These are phyloP conservation scores for Nymphalis urticae DNA, from an alignment of 2,888 invertebrate species.

Conservation along the genomic window DNA sequence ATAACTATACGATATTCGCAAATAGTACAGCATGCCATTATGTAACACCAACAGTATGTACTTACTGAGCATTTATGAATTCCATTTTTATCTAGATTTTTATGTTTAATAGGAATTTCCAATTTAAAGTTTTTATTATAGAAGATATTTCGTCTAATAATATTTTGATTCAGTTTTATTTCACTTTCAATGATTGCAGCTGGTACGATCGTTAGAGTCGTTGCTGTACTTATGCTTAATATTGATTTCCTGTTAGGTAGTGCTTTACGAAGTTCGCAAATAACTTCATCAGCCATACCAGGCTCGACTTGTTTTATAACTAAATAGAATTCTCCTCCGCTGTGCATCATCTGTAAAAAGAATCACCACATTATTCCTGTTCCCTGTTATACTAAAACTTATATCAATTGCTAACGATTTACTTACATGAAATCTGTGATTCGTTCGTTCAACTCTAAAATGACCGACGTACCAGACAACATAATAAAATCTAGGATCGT, in stretches of 20 bases:
- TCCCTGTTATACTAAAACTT: neutral
- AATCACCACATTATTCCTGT: neutral
- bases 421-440: constrained; percentile 50
- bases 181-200: constrained; percentile 23
- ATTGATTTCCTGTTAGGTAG: constrained; percentile 39
- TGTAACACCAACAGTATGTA: neutral
- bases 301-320: constrained; percentile 46
- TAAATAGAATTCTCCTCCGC: constrained; percentile 43
- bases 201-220: constrained; percentile 39
- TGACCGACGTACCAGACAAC: constrained; percentile 50
- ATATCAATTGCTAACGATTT: neutral
- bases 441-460: constrained; percentile 46
- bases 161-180: constrained; percentile 15
- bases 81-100: constrained; percentile 23
- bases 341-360: constrained; percentile 42
- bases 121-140: constrained; percentile 24
- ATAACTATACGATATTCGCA: neutral
- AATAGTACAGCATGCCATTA: neutral
- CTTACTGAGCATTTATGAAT: constrained; percentile 20
- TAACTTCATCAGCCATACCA: constrained; percentile 46
- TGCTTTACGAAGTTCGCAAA: constrained; percentile 45
- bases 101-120: constrained; percentile 20
- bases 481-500: constrained; percentile 42
- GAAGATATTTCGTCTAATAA: constrained; percentile 24
- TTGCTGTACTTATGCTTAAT: constrained; percentile 35